A percentile compares a stretch with the other conserved stretches of the same genome.
These are phyloP conservation scores for Muricea muricata DNA, from an alignment of 92 coral and sea anemone genomes.

Conservation along the genomic window DNA sequence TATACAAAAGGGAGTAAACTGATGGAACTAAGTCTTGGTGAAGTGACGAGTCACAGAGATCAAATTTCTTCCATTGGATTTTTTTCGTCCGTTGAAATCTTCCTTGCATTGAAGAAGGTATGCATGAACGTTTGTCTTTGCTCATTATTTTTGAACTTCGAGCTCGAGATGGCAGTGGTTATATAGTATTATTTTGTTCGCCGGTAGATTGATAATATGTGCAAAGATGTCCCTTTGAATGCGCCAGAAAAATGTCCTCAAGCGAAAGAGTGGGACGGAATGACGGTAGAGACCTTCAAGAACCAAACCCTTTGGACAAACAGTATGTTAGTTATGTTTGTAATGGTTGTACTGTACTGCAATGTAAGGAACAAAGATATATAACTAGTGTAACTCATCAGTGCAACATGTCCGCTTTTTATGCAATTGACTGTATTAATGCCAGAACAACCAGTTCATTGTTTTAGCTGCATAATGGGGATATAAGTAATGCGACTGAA, in stretches of 20 bases:
- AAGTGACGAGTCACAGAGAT: slow-evolving; percentile 62
- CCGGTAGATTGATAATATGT: slow-evolving; percentile 76
- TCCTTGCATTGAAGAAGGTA: slow-evolving; percentile 77
- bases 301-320: slow-evolving; percentile 83
- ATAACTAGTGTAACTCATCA: no score
- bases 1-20: slow-evolving; percentile 82
- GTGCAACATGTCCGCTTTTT: no score
- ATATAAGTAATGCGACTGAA: no score
- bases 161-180: no score
- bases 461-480: no score
- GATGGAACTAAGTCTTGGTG: slow-evolving; percentile 71
- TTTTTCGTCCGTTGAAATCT: slow-evolving; percentile 76
- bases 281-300: slow-evolving; percentile 91
- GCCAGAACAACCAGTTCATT: no score
- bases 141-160: no score
- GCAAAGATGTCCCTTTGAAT: slow-evolving; percentile 82
- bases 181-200: no score
- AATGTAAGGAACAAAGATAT: no score
- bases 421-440: no score
- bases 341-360: no score
- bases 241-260: slow-evolving; percentile 78
- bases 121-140: no score
- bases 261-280: slow-evolving; percentile 96
- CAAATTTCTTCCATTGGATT: slow-evolving; percentile 68
- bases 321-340: slow-evolving; percentile 48